phyloP scores from a whole-genome alignment of 2,113 vertebrate genomes.

The Sinocyclocheilus anophthalmus region DNA sequence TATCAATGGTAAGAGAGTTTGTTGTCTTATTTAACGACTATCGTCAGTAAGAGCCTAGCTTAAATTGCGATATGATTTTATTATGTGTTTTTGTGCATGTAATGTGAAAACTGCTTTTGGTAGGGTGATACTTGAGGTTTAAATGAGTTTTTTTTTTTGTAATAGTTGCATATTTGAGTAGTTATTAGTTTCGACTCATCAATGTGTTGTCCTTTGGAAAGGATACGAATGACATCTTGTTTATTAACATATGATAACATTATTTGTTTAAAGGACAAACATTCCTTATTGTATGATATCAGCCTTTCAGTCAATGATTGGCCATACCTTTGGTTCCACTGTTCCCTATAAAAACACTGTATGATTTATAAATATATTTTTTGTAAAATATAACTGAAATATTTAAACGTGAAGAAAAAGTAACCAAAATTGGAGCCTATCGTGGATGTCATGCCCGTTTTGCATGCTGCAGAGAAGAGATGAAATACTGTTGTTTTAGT shows the following conservation, averaged over 20 bases:
- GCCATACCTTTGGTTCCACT: background rate
- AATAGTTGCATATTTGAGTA: background rate
- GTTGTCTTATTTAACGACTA: background rate
- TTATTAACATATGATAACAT: background rate
- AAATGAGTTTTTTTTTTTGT: background rate
- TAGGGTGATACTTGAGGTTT: too few species aligned
- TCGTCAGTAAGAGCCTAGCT: background rate
- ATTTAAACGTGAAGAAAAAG: background rate
- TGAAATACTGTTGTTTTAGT: background rate
- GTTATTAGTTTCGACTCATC: background rate
- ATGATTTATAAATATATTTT: background rate
- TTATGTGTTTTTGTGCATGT: background rate
- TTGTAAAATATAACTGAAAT: too few species aligned
- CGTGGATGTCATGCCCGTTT: background rate
- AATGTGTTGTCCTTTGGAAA: background rate
- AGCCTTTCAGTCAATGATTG: background rate
- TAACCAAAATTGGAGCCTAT: background rate
- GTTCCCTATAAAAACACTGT: conserved; percentile 1
- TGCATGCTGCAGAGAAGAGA: background rate
- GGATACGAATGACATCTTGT: background rate
- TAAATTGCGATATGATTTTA: background rate
- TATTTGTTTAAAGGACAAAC: background rate
- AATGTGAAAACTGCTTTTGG: background rate
- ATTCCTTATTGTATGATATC: background rate
- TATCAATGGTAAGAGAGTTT: conserved; percentile 61